Evolutionary conservation across 2,888 invertebrate species (phyloP).

Genomic region (Caenorhabditis imperialis): DNA sequence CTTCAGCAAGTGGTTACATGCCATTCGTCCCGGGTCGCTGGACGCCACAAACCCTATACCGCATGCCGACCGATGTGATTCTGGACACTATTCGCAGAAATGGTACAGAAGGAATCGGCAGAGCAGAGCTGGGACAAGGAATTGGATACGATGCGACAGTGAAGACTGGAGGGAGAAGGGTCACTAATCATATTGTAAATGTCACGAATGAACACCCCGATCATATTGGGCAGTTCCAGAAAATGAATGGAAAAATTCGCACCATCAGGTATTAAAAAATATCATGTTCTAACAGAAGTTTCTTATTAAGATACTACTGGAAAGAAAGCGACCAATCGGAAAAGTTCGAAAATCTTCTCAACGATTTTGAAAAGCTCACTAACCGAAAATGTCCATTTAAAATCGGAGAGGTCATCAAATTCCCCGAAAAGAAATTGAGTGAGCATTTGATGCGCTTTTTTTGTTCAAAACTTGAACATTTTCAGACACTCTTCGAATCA

Average conservation of each 20-base stretch:
- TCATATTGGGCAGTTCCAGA: constrained; percentile 73
- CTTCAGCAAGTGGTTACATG: constrained; percentile 46
- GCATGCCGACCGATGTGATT: constrained; percentile 58
- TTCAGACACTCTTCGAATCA: constrained; percentile 73
- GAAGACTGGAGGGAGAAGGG: constrained; percentile 70
- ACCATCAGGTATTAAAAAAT: constrained; percentile 63
- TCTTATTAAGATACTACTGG: constrained; percentile 68
- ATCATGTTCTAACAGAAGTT: background rate
- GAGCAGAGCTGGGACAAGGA: constrained; percentile 63
- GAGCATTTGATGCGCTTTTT: constrained; percentile 6
- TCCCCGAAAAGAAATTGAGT: constrained; percentile 71
- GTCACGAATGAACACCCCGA: constrained; percentile 62
- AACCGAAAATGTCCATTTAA: constrained; percentile 72
- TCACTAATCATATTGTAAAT: constrained; percentile 62
- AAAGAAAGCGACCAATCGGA: constrained; percentile 62
- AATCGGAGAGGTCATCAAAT: constrained; percentile 73
- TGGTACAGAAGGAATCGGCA: constrained; percentile 56
- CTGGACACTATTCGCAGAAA: constrained; percentile 43
- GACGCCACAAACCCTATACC: constrained; percentile 50
- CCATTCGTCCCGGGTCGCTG: constrained; percentile 54
- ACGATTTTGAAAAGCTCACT: constrained; percentile 60
- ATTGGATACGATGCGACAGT: constrained; percentile 67
- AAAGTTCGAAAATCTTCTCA: constrained; percentile 55
- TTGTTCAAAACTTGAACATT: background rate
- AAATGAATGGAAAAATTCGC: constrained; percentile 75